Evolutionary conservation across 2,888 invertebrate genomes (phyloP), one percentile per base, ranked within the genome.

Genomic region (Cheilosia impressa): DNA sequence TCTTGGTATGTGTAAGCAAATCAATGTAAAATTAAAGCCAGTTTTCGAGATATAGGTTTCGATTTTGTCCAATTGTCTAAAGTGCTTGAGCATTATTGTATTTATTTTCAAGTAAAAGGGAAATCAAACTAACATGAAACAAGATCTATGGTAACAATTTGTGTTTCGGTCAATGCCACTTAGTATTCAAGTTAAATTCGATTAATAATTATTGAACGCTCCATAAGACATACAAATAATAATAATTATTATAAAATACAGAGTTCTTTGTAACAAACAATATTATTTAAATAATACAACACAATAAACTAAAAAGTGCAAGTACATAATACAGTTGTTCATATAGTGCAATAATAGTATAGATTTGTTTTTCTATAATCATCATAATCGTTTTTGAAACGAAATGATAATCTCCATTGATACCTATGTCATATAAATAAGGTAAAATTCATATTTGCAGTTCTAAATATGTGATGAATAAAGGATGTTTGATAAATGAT

Each of bases 341-440:
- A 66, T 73, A 55, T 73, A 73, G 78, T 83, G 83, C 79, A 79
- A 55, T 72, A 73, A 66, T 77, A 71, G 58, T 76, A 38, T 13
- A 38, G 45, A 77, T 66, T 82, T 83, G 58, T 41, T 58, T 63
- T 68, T 55, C 41, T 45, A 77, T 68, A 77, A 66, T 65, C 66
- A 75, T 62, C 58, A 62, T 69, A 63, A 47, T 75, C 79, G 79
- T 84, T 84, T 79, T 79, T 75, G 65, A 84, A 84, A 84, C 79
- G 75, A 75, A 84, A 65, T 58, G n/a, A 13, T 75, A 69, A 79
- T 79, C 68, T 78, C 63, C 62, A 62, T 66, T 68, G 50, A 69
- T 68, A 47, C 43, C 22, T 62, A 78, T 22, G 69, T 72, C 31
- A 65, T 58, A 57, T 62, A 75, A 73, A 75, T 69, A 68, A 79